These are phyloP conservation scores for Muraenolepis orangiensis DNA, from an alignment of 2,797 vertebrate species.

Conservation along the genomic window DNA sequence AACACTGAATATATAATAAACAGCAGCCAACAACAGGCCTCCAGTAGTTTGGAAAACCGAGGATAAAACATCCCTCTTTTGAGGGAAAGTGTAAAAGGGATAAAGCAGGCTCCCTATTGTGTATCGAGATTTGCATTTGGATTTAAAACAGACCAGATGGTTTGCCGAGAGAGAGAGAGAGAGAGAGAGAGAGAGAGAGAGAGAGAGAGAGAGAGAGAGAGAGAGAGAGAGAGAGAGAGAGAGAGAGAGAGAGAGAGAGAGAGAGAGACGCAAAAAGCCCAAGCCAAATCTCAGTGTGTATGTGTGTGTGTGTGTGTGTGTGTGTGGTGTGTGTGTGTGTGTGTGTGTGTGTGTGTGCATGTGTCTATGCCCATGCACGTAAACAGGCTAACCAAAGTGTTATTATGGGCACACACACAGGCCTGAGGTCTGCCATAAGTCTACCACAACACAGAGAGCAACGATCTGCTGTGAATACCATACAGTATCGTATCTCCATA, in stretches of 20 bases:
- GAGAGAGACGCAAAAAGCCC: neutral
- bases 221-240: too few relatives aligned
- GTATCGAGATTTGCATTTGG: neutral
- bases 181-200: too few relatives aligned
- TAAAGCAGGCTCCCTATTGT: neutral
- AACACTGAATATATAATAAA: too few relatives aligned
- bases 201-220: too few relatives aligned
- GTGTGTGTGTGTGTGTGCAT: slow-evolving; percentile 2
- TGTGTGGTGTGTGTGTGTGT: slow-evolving; percentile 13
- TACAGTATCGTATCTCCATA: neutral
- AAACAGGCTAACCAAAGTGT: neutral
- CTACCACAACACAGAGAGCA: neutral
- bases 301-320: slow-evolving; percentile 3
- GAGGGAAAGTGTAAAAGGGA: neutral
- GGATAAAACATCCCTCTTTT: too few relatives aligned
- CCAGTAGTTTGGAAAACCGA: too few relatives aligned
- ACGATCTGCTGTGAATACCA: neutral
- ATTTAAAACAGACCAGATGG: slow-evolving; percentile 4
- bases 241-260: too few relatives aligned
- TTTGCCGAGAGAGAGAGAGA: neutral
- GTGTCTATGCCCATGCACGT: slow-evolving; percentile 1
- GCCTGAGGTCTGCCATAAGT: neutral
- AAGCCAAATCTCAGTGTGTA: neutral
- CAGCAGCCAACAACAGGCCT: too few relatives aligned
- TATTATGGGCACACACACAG: neutral